These are phyloP conservation scores for Parazoanthus swiftii DNA, from an alignment of 92 coral and sea anemone species.

Conservation along the genomic window DNA sequence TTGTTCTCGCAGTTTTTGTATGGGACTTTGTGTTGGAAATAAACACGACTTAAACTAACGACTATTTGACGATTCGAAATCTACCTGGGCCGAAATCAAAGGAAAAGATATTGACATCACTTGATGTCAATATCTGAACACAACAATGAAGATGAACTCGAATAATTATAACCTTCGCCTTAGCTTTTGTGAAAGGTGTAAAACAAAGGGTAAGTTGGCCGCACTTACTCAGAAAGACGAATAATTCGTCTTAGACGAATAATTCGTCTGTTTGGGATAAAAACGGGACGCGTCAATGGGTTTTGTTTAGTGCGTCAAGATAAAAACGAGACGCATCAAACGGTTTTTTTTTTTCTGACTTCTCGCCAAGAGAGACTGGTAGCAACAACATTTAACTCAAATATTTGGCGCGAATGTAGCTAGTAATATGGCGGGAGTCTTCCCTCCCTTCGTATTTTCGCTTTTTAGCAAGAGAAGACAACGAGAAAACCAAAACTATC, in stretches of 20 bases:
- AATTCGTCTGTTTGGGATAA: no score
- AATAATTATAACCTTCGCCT: no score
- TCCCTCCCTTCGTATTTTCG: no score
- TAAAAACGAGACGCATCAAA: neutral
- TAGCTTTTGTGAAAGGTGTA: no score
- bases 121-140: neutral
- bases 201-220: neutral
- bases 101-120: neutral
- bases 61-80: constrained; percentile 6
- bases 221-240: neutral
- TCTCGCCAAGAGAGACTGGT: neutral
- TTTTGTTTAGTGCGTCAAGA: neutral
- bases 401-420: neutral
- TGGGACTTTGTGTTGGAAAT: no score
- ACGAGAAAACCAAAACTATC: no score
- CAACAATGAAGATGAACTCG: no score
- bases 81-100: neutral
- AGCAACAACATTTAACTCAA: neutral
- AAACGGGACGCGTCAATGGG: neutral
- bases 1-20: no score
- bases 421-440: no score
- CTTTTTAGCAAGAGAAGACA: no score
- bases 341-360: neutral
- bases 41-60: neutral
- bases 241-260: no score